These are phyloP conservation scores for Papilio polyxenes DNA, from an alignment of 1,140 invertebrate species.

Conservation along the genomic window DNA sequence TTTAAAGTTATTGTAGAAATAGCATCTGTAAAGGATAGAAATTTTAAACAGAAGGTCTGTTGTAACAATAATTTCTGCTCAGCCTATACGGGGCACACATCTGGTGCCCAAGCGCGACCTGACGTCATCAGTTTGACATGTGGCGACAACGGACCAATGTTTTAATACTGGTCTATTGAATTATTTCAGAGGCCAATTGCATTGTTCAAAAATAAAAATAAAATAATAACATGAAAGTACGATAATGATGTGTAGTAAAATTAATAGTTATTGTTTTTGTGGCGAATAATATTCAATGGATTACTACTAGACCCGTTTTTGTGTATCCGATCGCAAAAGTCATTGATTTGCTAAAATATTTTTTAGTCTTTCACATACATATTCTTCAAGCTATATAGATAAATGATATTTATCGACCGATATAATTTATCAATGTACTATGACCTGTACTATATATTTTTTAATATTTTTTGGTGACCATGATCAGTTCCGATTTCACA, in stretches of 20 bases:
- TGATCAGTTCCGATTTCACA: not conserved
- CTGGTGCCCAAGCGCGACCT: conserved; percentile 54
- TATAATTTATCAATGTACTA: not conserved
- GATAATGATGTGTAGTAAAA: not conserved
- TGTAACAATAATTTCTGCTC: conserved; percentile 27
- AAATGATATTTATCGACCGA: not conserved
- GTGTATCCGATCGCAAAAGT: too few species aligned
- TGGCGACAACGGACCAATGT: conserved; percentile 50
- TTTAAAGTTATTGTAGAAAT: not conserved
- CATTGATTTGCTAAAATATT: not conserved
- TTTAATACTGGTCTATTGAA: conserved; percentile 49
- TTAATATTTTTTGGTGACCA: not conserved
- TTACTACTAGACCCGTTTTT: too few species aligned
- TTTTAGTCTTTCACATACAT: not conserved
- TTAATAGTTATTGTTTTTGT: not conserved
- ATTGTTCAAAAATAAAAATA: conserved; percentile 7
- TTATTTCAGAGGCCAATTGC: conserved; percentile 39
- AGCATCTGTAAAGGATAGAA: conserved; percentile 18
- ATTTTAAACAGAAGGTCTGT: conserved; percentile 33
- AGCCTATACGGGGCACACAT: conserved; percentile 45
- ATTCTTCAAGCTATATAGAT: not conserved
- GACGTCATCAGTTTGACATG: conserved; percentile 57
- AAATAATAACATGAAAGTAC: not conserved
- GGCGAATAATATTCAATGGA: not conserved
- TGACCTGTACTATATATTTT: not conserved